Percentiles rank a stretch among this genome's conserved stretches.
phyloP scores from a whole-genome alignment of 2,113 vertebrate species.

The Butorides virescens region DNA sequence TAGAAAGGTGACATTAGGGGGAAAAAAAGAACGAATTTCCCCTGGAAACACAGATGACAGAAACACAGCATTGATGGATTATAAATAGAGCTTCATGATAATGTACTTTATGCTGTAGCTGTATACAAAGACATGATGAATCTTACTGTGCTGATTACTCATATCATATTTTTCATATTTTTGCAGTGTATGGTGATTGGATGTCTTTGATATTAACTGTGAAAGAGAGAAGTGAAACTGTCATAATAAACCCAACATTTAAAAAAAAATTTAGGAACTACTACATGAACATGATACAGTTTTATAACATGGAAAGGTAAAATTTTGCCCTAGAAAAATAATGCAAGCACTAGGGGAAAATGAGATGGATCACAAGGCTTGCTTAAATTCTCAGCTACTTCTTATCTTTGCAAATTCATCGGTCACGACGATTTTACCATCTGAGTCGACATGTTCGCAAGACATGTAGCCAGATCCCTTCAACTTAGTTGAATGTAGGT shows the following conservation, averaged over 20 bases:
- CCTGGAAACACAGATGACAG: neutral
- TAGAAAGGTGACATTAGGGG: neutral
- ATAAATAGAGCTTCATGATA: neutral
- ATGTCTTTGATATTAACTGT: neutral
- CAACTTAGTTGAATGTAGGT: neutral
- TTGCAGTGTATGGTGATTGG: neutral
- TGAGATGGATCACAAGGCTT: neutral
- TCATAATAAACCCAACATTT: neutral
- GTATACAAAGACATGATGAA: neutral
- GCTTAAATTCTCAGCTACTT: neutral
- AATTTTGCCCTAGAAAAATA: neutral
- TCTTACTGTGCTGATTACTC: neutral
- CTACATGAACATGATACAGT: neutral
- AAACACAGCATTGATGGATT: neutral
- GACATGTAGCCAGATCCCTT: neutral
- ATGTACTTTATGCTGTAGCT: neutral
- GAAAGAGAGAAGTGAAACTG: neutral
- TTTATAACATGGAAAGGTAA: neutral
- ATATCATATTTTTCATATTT: neutral
- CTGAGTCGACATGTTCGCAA: neutral
- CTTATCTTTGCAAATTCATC: neutral
- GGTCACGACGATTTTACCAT: neutral
- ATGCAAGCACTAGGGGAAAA: neutral
- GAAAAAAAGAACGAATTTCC: neutral
- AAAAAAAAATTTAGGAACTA: neutral